These are phyloP conservation scores for Nymphalis c-album DNA, from an alignment of 2,888 invertebrate species.

Conservation along the genomic window DNA sequence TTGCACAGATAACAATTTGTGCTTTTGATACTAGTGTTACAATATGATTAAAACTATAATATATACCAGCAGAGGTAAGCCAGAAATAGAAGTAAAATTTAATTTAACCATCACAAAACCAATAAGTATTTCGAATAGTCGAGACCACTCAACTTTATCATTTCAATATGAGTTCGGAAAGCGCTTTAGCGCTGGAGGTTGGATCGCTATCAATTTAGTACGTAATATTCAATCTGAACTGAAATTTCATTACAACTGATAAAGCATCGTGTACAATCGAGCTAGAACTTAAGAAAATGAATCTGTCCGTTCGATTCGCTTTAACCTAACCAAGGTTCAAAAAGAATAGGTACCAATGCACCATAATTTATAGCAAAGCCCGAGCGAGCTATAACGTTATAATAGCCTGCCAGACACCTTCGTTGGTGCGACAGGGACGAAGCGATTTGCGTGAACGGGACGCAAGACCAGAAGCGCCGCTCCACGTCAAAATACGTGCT, in stretches of 20 bases:
- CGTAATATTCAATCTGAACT: constrained; percentile 11
- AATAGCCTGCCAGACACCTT: constrained; percentile 78
- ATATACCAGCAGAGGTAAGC: background rate
- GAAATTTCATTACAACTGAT: constrained; percentile 14
- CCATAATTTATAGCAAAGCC: constrained; percentile 76
- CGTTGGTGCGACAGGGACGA: constrained; percentile 57
- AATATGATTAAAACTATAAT: background rate
- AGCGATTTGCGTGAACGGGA: constrained; percentile 56
- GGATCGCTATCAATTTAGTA: constrained; percentile 7
- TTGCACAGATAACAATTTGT: too few species aligned
- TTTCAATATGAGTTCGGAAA: constrained; percentile 10
- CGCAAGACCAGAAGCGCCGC: constrained; percentile 79
- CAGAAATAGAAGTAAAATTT: constrained; percentile 16
- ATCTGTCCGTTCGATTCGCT: constrained; percentile 62
- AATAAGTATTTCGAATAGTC: constrained; percentile 19
- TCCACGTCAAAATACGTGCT: constrained; percentile 82
- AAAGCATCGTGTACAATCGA: constrained; percentile 27
- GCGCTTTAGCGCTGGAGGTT: background rate
- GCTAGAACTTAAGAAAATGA: constrained; percentile 49
- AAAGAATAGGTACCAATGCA: constrained; percentile 76
- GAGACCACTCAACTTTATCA: constrained; percentile 12
- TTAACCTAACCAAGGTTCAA: constrained; percentile 55
- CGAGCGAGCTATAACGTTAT: constrained; percentile 67
- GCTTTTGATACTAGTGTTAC: background rate
- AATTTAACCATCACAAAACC: constrained; percentile 14